These are phyloP conservation scores for Calephelis perditalis DNA, from an alignment of 2,888 invertebrate species.

Conservation along the genomic window DNA sequence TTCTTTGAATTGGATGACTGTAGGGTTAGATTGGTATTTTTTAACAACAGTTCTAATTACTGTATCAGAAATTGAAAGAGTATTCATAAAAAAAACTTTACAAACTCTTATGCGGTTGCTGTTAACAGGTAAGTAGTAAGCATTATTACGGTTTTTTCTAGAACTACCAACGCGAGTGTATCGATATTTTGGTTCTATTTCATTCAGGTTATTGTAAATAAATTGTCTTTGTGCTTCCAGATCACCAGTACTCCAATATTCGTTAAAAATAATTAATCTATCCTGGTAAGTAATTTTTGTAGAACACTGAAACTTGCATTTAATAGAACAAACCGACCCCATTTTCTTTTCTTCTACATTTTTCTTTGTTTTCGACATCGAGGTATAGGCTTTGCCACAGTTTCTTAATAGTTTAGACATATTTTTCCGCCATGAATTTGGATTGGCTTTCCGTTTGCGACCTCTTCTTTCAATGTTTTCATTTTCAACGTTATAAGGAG, in stretches of 20 bases:
- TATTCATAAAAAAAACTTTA: slow-evolving; percentile 17
- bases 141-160: background rate
- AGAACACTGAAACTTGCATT: slow-evolving; percentile 16
- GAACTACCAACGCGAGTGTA: background rate
- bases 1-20: slow-evolving; percentile 29
- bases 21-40: slow-evolving; percentile 20
- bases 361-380: slow-evolving; percentile 26
- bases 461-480: slow-evolving; percentile 14
- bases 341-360: slow-evolving; percentile 25
- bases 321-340: slow-evolving; percentile 22
- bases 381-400: slow-evolving; percentile 27
- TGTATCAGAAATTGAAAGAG: slow-evolving; percentile 23
- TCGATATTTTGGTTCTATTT: slow-evolving; percentile 5
- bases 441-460: slow-evolving; percentile 25
- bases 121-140: slow-evolving; percentile 3
- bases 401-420: slow-evolving; percentile 28
- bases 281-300: slow-evolving; percentile 13
- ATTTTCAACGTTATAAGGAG: slow-evolving; percentile 16
- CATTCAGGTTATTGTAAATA: slow-evolving; percentile 1
- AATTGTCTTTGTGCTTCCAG: slow-evolving; percentile 4
- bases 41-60: slow-evolving; percentile 28
- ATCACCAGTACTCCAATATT: slow-evolving; percentile 9
- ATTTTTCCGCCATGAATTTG: slow-evolving; percentile 21
- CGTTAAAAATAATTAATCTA: slow-evolving; percentile 13
- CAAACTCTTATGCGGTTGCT: slow-evolving; percentile 14